phyloP scores from a whole-genome alignment of 2,113 vertebrate species.

The Cavia aperea region DNA sequence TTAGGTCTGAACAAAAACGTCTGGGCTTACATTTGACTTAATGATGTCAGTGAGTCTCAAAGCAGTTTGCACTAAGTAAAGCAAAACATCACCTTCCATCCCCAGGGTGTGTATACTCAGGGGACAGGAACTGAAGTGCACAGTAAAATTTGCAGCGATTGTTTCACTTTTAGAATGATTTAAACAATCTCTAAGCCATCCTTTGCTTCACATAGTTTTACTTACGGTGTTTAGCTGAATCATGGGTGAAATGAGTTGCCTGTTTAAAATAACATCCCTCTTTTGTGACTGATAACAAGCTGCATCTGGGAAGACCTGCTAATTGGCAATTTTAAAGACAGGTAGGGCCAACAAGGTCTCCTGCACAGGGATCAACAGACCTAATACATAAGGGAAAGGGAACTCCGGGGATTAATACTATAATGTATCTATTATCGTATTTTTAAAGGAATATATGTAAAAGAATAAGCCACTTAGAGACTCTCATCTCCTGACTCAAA shows the following conservation, averaged over 20 bases:
- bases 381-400: conserved; percentile 18
- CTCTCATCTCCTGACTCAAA: neutral
- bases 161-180: conserved; percentile 33
- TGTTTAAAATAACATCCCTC: conserved; percentile 27
- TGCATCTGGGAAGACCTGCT: conserved; percentile 34
- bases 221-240: neutral
- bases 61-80: conserved; percentile 62
- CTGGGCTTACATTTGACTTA: conserved; percentile 69
- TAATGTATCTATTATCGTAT: conserved; percentile 23
- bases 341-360: conserved; percentile 43
- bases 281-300: conserved; percentile 40
- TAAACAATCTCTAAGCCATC: conserved; percentile 1
- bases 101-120: conserved; percentile 54
- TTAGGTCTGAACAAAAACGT: conserved; percentile 64
- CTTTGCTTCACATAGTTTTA: neutral
- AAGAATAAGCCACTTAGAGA: conserved; percentile 15
- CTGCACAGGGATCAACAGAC: conserved; percentile 48
- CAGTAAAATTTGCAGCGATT: neutral
- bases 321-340: conserved; percentile 66
- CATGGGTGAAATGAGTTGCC: neutral
- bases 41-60: conserved; percentile 63
- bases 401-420: conserved; percentile 30
- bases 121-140: neutral
- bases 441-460: conserved; percentile 46
- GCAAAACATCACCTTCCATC: conserved; percentile 57